Base-by-base conservation (phyloP, 1,140 invertebrate species). In the Orchestia grillus region DNA sequence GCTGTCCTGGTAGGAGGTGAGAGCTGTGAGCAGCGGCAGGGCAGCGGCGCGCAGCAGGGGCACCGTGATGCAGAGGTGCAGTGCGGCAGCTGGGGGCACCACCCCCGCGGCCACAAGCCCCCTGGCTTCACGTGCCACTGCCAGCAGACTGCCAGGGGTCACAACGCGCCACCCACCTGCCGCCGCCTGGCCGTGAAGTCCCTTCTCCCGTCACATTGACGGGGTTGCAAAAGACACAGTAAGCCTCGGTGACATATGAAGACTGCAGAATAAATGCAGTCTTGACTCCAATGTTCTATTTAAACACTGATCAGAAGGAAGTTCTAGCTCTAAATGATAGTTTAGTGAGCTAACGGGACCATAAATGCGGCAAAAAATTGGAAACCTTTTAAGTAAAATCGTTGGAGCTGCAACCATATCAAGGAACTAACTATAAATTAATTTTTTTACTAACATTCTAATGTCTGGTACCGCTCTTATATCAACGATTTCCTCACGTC, bases 21-120 rank as follows among this genome's bases (percentile, higher is more conserved):
- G 96, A 40, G 96, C 96, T 45, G 94, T 96, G 41, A 96, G 94
- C 0, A 97, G 96, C 28, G 96, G 95, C 95, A 97, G 96, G 15
- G 96, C 96, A 28, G 96, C 96, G 16, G 95, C 96, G 91, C 96
- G 96, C n/a, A 97, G 95, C 28, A 96, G 96, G 42, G 96, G 96
- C 88, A 96, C 96, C 41, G 96, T 96, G 87, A 96, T 95, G 62
- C 96, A 96, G 77, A 97, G 96, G 87, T 97, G 96, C 11, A 94
- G 95, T 40, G 96, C 96, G 41, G 96, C 95, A 23, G 96, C 96
- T 28, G 96, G 96, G 0, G 94, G 96, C 28, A 96, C 96, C 4
- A 96, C 96, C 15, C 96, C 96, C 44, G 96, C 95, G 0, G 96
- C 88, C 42, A 97, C 96, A 42, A 96, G 96, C 40, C 96, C 96